Conservation (phyloP, 2,113 vertebrate genomes). For the Pagrus major region DNA sequence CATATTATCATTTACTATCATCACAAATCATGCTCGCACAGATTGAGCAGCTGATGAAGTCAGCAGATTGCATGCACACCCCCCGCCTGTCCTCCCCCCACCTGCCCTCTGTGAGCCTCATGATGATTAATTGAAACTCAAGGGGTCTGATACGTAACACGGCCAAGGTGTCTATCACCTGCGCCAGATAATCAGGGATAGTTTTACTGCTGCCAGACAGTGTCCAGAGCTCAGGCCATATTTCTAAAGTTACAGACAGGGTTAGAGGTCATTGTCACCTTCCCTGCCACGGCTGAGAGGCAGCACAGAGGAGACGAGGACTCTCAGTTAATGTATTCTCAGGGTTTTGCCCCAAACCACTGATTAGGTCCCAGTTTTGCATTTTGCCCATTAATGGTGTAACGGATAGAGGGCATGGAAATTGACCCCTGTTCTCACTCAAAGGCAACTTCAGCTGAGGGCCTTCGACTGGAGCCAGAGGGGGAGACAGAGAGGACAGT, state of each 20-base stretch:
- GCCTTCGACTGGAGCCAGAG: slow-evolving; percentile 3
- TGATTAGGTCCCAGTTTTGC: slow-evolving; percentile 60
- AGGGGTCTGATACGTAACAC: slow-evolving; percentile 48
- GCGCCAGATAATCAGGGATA: slow-evolving; percentile 40
- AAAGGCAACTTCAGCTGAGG: slow-evolving; percentile 21
- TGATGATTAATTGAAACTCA: slow-evolving; percentile 57
- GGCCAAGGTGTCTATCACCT: slow-evolving; percentile 44
- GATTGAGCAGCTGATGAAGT: slow-evolving; percentile 30
- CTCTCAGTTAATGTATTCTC: slow-evolving; percentile 34
- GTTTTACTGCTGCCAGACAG: slow-evolving; percentile 62
- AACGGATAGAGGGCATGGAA: slow-evolving; percentile 40
- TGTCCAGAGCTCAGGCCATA: slow-evolving; percentile 15
- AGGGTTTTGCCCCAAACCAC: slow-evolving; percentile 30
- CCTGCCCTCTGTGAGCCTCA: slow-evolving; percentile 23
- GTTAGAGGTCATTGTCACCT: slow-evolving; percentile 64
- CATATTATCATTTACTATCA: slow-evolving; percentile 11
- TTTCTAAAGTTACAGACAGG: slow-evolving; percentile 64
- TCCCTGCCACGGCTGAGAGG: slow-evolving; percentile 18
- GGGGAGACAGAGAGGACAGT: neutral
- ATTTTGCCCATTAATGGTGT: slow-evolving; percentile 49
- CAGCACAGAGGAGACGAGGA: neutral
- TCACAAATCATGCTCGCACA: slow-evolving; percentile 26
- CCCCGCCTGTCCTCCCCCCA: neutral
- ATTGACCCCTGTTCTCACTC: slow-evolving; percentile 38
- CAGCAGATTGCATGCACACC: slow-evolving; percentile 20